These are phyloP conservation scores for Polydrusus pterygomalis DNA, from an alignment of 2,888 invertebrate genomes.

Conservation along the genomic window DNA sequence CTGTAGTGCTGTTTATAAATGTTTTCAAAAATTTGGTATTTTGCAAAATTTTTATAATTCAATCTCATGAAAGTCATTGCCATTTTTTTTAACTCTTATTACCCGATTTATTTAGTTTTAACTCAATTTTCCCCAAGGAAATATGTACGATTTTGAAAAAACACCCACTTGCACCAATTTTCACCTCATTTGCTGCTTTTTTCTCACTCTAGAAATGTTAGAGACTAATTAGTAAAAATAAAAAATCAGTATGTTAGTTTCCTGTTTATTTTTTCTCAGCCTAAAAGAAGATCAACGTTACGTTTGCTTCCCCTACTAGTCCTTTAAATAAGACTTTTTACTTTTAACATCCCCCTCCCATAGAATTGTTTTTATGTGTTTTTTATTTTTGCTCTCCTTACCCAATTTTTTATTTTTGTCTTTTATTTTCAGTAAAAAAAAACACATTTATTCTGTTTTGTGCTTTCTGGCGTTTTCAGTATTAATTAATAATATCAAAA, in stretches of 20 bases:
- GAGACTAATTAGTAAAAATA: conserved; percentile 32
- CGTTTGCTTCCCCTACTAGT: conserved; percentile 68
- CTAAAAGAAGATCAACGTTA: conserved; percentile 75
- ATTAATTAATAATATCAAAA: conserved; percentile 12
- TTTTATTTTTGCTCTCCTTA: conserved; percentile 39
- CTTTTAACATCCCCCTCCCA: conserved; percentile 54
- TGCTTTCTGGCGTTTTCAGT: conserved; percentile 29
- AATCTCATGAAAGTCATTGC: too few species aligned
- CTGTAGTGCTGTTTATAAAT: too few species aligned
- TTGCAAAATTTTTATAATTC: too few species aligned
- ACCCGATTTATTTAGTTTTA: too few species aligned
- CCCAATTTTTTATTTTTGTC: conserved; percentile 24
- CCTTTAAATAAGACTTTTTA: conserved; percentile 53
- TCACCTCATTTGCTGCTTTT: conserved; percentile 49
- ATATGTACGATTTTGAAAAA: too few species aligned
- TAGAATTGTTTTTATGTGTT: conserved; percentile 52
- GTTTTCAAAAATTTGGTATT: too few species aligned
- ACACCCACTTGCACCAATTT: background rate
- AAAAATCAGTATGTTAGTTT: conserved; percentile 68
- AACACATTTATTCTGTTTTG: conserved; percentile 31
- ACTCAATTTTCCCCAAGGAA: too few species aligned
- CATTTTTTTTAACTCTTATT: too few species aligned
- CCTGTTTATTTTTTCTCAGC: conserved; percentile 66
- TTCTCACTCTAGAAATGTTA: conserved; percentile 32
- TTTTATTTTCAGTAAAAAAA: conserved; percentile 39